Percentiles rank a stretch among this genome's conserved stretches.
Conservation (phyloP, 2,797 vertebrate species). For the Menidia menidia region DNA sequence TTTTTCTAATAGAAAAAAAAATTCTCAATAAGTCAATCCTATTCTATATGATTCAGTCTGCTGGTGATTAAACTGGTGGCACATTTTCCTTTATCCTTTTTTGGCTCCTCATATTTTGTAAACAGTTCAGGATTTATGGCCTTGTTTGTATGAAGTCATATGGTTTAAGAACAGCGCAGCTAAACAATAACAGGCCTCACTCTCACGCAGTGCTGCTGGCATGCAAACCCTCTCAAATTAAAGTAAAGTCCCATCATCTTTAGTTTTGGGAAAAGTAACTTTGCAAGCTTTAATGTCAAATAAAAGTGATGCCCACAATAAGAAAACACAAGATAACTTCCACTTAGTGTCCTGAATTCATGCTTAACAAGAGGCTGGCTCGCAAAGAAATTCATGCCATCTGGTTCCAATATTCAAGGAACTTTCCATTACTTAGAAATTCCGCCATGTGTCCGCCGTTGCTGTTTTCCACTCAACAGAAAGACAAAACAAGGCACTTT, state of each 20-base stretch:
- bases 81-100: constrained; percentile 7
- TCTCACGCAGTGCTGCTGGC: neutral
- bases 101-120: constrained; percentile 11
- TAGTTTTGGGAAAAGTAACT: neutral
- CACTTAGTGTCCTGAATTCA: constrained; percentile 12
- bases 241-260: constrained; percentile 14
- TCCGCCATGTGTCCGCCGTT: constrained; percentile 5
- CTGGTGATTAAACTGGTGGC: neutral
- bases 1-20: neutral
- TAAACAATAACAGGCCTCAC: neutral
- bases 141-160: neutral
- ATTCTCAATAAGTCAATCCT: neutral
- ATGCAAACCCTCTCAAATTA: neutral
- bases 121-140: neutral
- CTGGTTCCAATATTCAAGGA: constrained; percentile 26
- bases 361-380: constrained; percentile 15
- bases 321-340: constrained; percentile 10
- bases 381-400: constrained; percentile 5
- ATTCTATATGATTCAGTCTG: neutral
- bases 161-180: neutral
- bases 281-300: constrained; percentile 1
- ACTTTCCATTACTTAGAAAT: neutral
- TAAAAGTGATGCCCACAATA: constrained; percentile 14
- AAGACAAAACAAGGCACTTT: constrained; percentile 79
- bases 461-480: constrained; percentile 33